phyloP scores from a whole-genome alignment of 2,888 invertebrate species.

The Chesias legatella region DNA sequence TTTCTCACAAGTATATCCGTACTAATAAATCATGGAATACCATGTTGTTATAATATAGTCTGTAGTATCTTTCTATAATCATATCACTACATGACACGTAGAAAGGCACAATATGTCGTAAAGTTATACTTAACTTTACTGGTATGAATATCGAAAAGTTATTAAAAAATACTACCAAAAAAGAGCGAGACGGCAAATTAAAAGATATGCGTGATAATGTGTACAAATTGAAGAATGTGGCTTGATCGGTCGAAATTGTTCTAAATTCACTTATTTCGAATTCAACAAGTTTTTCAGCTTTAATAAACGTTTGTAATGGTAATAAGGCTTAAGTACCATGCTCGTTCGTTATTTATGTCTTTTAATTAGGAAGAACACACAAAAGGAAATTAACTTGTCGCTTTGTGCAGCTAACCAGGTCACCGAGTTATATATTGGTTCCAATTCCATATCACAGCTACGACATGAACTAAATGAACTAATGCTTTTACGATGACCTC shows the following conservation, averaged over 20 bases:
- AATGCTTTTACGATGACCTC: no score
- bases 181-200: conserved; percentile 11
- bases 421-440: conserved; percentile 27
- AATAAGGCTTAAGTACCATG: no score
- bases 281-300: no score
- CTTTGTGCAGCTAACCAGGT: conserved; percentile 11
- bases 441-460: conserved; percentile 54
- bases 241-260: conserved; percentile 31
- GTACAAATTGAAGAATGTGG: conserved; percentile 32
- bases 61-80: conserved; percentile 2
- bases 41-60: background rate
- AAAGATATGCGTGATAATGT: conserved; percentile 11
- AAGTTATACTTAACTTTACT: conserved; percentile 6
- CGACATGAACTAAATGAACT: no score
- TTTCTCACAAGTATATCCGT: conserved; percentile 6
- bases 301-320: no score
- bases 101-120: background rate
- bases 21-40: conserved; percentile 4
- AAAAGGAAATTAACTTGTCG: conserved; percentile 3
- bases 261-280: background rate
- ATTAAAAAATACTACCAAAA: background rate
- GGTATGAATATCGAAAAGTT: conserved; percentile 5
- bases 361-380: no score
- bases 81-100: background rate
- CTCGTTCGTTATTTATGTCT: no score